Percentiles rank a stretch among this genome's conserved stretches.
phyloP scores from a whole-genome alignment of 2,113 vertebrate genomes.

The Scomber colias region DNA sequence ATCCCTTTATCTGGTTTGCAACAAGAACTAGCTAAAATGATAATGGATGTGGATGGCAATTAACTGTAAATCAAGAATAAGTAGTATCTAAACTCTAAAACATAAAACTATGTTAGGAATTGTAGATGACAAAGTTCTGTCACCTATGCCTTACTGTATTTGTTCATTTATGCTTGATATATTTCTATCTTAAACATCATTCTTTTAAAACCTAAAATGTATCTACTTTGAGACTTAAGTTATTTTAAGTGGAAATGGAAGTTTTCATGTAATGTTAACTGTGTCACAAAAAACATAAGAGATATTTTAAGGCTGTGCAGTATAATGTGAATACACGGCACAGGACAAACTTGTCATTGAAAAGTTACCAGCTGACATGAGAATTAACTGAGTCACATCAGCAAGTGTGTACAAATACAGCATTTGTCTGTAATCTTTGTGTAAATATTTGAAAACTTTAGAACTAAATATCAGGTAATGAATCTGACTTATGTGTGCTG shows the following conservation, averaged over 20 bases:
- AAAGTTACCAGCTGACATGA: not conserved
- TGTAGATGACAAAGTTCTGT: not conserved
- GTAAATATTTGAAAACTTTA: conserved; percentile 51
- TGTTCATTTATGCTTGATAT: not conserved
- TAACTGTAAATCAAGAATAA: not conserved
- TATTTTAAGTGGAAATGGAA: not conserved
- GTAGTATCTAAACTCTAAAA: not conserved
- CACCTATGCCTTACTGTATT: not conserved
- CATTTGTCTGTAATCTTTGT: conserved; percentile 4
- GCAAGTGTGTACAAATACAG: not conserved
- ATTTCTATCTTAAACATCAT: not conserved
- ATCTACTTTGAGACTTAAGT: too few relatives aligned
- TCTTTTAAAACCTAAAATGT: not conserved
- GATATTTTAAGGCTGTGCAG: too few relatives aligned
- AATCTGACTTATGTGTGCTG: not conserved
- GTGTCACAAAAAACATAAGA: not conserved
- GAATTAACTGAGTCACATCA: conserved; percentile 12
- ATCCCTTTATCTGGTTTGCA: too few relatives aligned
- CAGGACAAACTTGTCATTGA: not conserved
- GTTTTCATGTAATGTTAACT: not conserved
- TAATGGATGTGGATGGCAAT: too few relatives aligned
- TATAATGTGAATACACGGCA: not conserved
- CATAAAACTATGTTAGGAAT: not conserved
- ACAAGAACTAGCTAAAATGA: too few relatives aligned
- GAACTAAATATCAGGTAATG: not conserved